These are phyloP conservation scores for Meleagris gallopavo DNA, from an alignment of 2,113 vertebrate species.

Conservation along the genomic window DNA sequence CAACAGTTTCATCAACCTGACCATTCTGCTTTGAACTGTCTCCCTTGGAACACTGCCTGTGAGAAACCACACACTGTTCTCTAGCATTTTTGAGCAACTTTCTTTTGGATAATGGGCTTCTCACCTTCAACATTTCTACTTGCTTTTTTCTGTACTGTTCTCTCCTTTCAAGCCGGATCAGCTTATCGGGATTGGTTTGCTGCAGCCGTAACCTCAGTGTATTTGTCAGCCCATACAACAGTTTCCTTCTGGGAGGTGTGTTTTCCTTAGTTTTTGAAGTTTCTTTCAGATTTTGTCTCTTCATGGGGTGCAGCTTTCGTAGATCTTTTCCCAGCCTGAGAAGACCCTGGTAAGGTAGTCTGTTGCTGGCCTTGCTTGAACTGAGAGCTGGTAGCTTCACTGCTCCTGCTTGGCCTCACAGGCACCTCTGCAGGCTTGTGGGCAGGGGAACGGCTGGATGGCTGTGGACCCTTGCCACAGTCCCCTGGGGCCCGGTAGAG, in stretches of 20 bases:
- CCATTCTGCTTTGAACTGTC: neutral
- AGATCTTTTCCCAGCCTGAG: neutral
- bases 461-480: neutral
- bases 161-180: slow-evolving; percentile 77
- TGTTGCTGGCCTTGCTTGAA: neutral
- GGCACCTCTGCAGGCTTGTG: neutral
- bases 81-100: slow-evolving; percentile 23
- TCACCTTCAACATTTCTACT: slow-evolving; percentile 37
- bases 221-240: slow-evolving; percentile 87
- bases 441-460: neutral
- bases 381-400: neutral
- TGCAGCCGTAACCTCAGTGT: slow-evolving; percentile 86
- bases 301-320: slow-evolving; percentile 8
- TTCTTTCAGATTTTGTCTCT: slow-evolving; percentile 19
- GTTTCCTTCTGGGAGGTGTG: slow-evolving; percentile 65
- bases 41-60: slow-evolving; percentile 1
- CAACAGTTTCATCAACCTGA: slow-evolving; percentile 68
- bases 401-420: neutral
- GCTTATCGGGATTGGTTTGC: slow-evolving; percentile 73
- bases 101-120: slow-evolving; percentile 22
- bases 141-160: slow-evolving; percentile 74
- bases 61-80: neutral
- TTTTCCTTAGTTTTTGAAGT: neutral
- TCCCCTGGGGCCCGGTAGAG: slow-evolving; percentile 63
- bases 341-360: neutral